Base-by-base conservation (phyloP, 1,140 invertebrate species). In the Drosophila repleta region DNA sequence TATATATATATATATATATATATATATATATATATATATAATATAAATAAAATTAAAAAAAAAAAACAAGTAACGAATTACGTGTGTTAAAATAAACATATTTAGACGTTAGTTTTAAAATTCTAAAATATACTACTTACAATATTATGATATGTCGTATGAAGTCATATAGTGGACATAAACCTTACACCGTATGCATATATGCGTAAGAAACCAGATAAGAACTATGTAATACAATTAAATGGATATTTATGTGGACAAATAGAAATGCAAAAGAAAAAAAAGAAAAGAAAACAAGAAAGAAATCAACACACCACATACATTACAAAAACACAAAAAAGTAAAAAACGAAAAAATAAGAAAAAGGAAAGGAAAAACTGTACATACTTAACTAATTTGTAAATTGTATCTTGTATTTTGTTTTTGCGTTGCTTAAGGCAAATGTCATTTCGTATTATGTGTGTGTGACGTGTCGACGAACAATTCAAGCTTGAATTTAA, bases 371-470 rank as follows among this genome's bases (percentile, higher is more conserved):
- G 32, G 39, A 51, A 39, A 52, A 57, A 70, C 45, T 87, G 83
- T 87, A 87, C 65, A 87, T 87, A 87, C 70, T 87, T 87, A 87
- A 87, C 64, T 88, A 83, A 88, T 83, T 73, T 87, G 83, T 88
- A 89, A 79, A 83, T 88, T 87, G 68, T 83, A 83, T 85, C 74
- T 79, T 79, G 57, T 76, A 79, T 85, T 87, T 75, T 76, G 55
- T 79, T 81, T 77, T 58, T 71, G 71, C 74, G 64, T 78, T 83
- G 69, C 68, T 78, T 78, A 43, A 71, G 62, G 75, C 81, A 81
- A 68, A 77, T 76, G 56, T 74, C 64, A 81, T 81, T 74, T 82
- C 46, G 79, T 81, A 81, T 81, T 76, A 73, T 51, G 46, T 66
- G 32, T 58, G 26, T 51, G 35, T 51, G 61, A 17, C 24, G 35